Conservation (phyloP, 2,113 vertebrate genomes). For the Pardalotus punctatus region DNA sequence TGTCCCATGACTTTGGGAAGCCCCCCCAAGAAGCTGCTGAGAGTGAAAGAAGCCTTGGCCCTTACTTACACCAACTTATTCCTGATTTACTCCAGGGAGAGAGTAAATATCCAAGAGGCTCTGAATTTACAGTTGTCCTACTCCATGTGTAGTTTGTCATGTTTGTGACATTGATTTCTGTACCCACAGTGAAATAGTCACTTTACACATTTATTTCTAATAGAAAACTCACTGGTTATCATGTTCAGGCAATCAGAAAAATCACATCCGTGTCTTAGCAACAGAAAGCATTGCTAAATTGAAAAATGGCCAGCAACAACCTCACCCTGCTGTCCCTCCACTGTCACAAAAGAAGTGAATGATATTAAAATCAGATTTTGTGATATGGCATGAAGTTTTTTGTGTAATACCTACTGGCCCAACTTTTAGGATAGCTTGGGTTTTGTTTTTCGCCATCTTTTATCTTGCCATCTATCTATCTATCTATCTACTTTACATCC, state of each 20-base stretch:
- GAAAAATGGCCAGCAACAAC: slow-evolving; percentile 8
- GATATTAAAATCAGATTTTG: neutral
- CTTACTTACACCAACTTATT: neutral
- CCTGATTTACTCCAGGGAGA: neutral
- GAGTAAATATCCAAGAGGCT: neutral
- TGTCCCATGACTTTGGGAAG: neutral
- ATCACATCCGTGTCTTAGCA: slow-evolving; percentile 53
- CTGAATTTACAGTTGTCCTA: neutral
- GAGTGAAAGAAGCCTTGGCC: neutral
- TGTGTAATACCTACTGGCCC: neutral
- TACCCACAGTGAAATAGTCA: neutral
- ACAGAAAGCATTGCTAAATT: slow-evolving; percentile 36
- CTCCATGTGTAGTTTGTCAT: neutral
- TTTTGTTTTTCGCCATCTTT: neutral
- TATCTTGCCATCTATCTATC: neutral
- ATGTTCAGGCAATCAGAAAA: slow-evolving; percentile 13
- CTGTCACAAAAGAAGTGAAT: neutral
- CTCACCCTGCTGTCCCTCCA: neutral
- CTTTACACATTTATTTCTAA: slow-evolving; percentile 17
- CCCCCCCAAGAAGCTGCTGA: neutral
- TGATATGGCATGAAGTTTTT: neutral
- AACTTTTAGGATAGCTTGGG: neutral
- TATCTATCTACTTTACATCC: neutral
- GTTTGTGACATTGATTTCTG: neutral
- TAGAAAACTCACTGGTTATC: slow-evolving; percentile 1